Conservation (phyloP, 2,797 vertebrate species). For the Poecile montanus region DNA sequence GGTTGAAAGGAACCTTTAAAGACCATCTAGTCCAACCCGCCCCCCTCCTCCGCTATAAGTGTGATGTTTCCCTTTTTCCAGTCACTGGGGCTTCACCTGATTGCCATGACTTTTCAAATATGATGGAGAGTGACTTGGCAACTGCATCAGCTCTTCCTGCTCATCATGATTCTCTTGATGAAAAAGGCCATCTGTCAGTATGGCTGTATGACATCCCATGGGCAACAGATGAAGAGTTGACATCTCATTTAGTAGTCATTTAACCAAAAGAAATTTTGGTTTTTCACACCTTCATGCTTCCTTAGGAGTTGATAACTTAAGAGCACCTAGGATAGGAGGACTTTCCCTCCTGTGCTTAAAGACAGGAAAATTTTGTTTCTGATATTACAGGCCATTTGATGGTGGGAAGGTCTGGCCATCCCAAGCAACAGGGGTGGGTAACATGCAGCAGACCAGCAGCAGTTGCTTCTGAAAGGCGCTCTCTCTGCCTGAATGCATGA, state of each 20-base stretch:
- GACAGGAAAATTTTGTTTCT: background rate
- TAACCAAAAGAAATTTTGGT: background rate
- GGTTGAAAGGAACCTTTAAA: background rate
- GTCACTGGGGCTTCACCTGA: background rate
- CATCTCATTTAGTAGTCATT: background rate
- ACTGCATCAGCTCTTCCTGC: background rate
- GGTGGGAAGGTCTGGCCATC: background rate
- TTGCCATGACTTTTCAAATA: background rate
- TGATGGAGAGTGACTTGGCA: background rate
- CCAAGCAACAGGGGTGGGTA: background rate
- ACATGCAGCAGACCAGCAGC: background rate
- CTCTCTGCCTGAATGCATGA: background rate
- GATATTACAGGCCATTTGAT: background rate
- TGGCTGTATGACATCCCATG: background rate
- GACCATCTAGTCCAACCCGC: background rate
- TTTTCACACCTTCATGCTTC: background rate
- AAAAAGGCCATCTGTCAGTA: background rate
- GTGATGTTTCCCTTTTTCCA: background rate
- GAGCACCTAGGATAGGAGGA: background rate
- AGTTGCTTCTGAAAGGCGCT: background rate
- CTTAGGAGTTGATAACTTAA: background rate
- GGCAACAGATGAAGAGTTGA: background rate
- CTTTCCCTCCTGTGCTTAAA: background rate
- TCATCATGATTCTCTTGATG: background rate
- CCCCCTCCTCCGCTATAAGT: fast-evolving